phyloP scores from a whole-genome alignment of 2,888 invertebrate genomes.

The Cheiracanthium punctorium region DNA sequence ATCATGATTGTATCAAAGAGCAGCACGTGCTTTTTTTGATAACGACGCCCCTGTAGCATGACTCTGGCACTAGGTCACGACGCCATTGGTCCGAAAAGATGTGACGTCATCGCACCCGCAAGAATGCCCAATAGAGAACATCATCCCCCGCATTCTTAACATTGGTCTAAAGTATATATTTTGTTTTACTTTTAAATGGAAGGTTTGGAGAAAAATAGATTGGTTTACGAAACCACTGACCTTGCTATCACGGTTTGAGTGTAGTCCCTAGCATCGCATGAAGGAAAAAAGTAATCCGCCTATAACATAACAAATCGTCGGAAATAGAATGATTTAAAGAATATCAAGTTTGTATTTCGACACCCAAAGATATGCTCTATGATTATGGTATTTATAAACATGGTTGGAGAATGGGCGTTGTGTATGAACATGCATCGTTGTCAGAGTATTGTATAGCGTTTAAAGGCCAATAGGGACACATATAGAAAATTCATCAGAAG shows the following conservation, averaged over 20 bases:
- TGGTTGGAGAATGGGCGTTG: not conserved
- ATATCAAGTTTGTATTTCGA: not conserved
- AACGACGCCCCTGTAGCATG: slow-evolving; percentile 49
- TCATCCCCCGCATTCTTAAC: slow-evolving; percentile 26
- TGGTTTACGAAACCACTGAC: slow-evolving; percentile 18
- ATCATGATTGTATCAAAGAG: slow-evolving; percentile 62
- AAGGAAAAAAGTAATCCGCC: not conserved
- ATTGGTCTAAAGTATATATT: slow-evolving; percentile 1
- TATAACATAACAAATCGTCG: slow-evolving; percentile 7
- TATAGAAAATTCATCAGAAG: not conserved
- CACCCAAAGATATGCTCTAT: not conserved
- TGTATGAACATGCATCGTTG: not conserved
- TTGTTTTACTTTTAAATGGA: not conserved
- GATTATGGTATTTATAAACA: not conserved
- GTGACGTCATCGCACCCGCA: slow-evolving; percentile 39
- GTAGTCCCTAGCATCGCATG: not conserved
- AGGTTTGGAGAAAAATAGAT: slow-evolving; percentile 23
- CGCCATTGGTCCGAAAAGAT: slow-evolving; percentile 44
- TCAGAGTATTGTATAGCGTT: not conserved
- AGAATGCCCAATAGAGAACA: slow-evolving; percentile 30
- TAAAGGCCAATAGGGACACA: not conserved
- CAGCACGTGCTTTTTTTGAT: slow-evolving; percentile 57
- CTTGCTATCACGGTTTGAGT: slow-evolving; percentile 27
- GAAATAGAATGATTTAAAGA: not conserved
- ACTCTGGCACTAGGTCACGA: slow-evolving; percentile 47